phyloP scores from a whole-genome alignment of 2,797 vertebrate genomes.

The Syngnathus rostellatus region DNA sequence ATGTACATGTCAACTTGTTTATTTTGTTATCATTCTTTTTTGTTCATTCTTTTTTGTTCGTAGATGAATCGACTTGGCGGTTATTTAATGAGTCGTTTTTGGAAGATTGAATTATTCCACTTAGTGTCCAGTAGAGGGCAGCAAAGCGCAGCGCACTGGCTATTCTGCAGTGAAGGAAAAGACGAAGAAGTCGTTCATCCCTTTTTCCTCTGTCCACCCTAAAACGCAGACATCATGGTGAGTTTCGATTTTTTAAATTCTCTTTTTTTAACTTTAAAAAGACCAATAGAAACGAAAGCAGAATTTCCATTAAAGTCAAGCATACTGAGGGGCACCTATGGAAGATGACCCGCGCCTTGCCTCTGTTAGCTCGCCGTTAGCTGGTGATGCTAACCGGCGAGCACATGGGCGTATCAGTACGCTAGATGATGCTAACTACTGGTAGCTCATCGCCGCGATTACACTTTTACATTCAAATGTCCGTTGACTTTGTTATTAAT shows the following conservation, averaged over 20 bases:
- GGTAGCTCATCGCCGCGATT: background rate
- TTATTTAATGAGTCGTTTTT: background rate
- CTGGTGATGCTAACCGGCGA: conserved; percentile 37
- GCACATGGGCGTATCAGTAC: conserved; percentile 42
- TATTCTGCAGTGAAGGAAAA: background rate
- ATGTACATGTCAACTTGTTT: background rate
- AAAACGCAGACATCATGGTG: conserved; percentile 54
- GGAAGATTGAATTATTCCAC: background rate
- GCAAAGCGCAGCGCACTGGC: background rate
- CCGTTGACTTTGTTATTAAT: background rate
- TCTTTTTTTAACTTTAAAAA: background rate
- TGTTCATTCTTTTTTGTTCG: background rate
- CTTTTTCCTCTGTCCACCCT: conserved; percentile 30
- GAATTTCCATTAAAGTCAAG: background rate
- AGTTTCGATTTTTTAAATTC: conserved; percentile 4
- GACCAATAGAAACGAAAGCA: background rate
- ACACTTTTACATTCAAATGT: background rate
- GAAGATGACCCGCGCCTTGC: background rate
- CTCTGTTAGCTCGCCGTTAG: conserved; percentile 6
- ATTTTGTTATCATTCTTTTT: background rate
- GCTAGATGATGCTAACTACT: conserved; percentile 13
- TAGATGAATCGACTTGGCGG: background rate
- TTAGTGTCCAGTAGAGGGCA: background rate
- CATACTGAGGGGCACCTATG: background rate
- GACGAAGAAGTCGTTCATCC: background rate